Conservation (phyloP, 2,888 invertebrate species). For the Axea sp. region DNA sequence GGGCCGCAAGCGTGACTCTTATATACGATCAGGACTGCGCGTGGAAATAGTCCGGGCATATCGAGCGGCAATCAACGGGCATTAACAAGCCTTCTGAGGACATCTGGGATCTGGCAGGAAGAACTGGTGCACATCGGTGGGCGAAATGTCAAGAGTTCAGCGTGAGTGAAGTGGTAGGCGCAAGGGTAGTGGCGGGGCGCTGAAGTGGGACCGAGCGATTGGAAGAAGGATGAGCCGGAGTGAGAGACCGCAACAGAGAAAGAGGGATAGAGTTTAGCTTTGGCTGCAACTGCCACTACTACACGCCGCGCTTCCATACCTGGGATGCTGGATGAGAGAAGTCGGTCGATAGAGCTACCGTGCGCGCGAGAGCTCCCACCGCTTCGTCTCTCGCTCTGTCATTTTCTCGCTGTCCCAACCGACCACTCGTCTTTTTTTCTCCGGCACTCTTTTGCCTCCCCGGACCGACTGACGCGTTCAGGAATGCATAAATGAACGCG, state of each 20-base stretch:
- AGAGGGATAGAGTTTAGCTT: constrained; percentile 65
- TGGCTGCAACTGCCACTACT: constrained; percentile 70
- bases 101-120: constrained; percentile 69
- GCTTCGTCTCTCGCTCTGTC: constrained; percentile 58
- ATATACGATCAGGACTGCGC: constrained; percentile 35
- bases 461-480: constrained; percentile 21
- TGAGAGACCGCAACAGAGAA: constrained; percentile 43
- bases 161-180: constrained; percentile 36
- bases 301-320: constrained; percentile 70
- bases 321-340: constrained; percentile 75
- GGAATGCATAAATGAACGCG: constrained; percentile 54
- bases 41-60: constrained; percentile 50
- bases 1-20: constrained; percentile 16
- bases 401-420: constrained; percentile 56
- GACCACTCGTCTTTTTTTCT: constrained; percentile 55
- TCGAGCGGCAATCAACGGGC: constrained; percentile 67
- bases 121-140: constrained; percentile 68
- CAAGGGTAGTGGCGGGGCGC: constrained; percentile 20
- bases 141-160: constrained; percentile 72
- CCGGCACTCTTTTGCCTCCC: constrained; percentile 41
- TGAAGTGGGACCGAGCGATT: constrained; percentile 30
- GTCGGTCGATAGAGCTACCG: constrained; percentile 78
- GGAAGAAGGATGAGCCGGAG: constrained; percentile 39
- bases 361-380: constrained; percentile 63
- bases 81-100: constrained; percentile 71